Evolutionary conservation across 2,888 invertebrate species (phyloP).

Genomic region (Oxycera nigricornis): DNA sequence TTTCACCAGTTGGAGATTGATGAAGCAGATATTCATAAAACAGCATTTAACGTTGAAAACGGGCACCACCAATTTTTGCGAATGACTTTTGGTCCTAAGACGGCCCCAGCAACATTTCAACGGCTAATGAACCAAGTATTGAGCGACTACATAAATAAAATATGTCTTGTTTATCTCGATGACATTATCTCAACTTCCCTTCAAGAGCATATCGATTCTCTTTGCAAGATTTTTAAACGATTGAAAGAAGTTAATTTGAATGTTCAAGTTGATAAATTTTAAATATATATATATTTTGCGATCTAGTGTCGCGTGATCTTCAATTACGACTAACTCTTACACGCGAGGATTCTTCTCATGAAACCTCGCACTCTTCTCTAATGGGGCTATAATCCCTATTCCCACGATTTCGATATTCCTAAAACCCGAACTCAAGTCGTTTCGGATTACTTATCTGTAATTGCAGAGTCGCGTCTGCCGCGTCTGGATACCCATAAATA

Average conservation of each 20-base stretch:
- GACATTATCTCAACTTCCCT: constrained; percentile 29
- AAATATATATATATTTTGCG: too few species aligned
- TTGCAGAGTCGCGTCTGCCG: too few species aligned
- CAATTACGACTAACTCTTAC: too few species aligned
- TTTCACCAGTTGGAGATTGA: constrained; percentile 54
- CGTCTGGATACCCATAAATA: too few species aligned
- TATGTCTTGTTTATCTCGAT: background rate
- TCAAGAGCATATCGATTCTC: background rate
- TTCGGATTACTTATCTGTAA: too few species aligned
- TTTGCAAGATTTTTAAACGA: background rate
- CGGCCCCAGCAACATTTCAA: constrained; percentile 44
- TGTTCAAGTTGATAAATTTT: too few species aligned
- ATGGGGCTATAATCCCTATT: too few species aligned
- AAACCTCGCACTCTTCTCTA: too few species aligned
- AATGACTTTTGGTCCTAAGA: background rate
- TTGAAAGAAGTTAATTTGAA: background rate
- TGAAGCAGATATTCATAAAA: constrained; percentile 51
- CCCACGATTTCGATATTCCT: too few species aligned
- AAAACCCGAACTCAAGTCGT: too few species aligned
- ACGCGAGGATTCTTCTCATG: too few species aligned
- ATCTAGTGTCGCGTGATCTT: too few species aligned
- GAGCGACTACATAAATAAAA: constrained; percentile 32
- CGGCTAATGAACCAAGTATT: constrained; percentile 40
- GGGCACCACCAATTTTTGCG: background rate
- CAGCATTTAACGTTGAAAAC: constrained; percentile 42